These are phyloP conservation scores for Bilobella aurantiaca DNA, from an alignment of 1,140 invertebrate genomes.

Conservation along the genomic window DNA sequence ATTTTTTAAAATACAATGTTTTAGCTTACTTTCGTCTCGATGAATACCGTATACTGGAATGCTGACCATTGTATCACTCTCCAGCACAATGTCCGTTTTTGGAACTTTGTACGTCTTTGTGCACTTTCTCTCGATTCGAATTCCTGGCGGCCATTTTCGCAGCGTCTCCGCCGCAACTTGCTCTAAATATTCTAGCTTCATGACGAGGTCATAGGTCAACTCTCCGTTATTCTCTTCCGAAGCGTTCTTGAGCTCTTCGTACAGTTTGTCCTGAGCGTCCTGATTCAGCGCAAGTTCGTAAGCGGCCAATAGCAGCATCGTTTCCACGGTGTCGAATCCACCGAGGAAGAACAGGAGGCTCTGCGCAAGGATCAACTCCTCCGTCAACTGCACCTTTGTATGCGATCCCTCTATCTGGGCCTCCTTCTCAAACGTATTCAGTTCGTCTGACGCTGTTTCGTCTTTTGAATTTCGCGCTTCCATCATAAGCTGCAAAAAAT, in stretches of 20 bases:
- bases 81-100: conserved; percentile 40
- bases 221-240: conserved; percentile 9
- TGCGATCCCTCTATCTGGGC: not conserved
- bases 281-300: conserved; percentile 41
- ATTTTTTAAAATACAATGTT: too few relatives aligned
- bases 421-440: conserved; percentile 21
- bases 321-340: conserved; percentile 25
- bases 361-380: not conserved
- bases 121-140: conserved; percentile 44
- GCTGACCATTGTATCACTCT: conserved; percentile 40
- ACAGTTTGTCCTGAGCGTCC: conserved; percentile 33
- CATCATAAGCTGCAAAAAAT: conserved; percentile 43
- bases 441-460: conserved; percentile 4
- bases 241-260: conserved; percentile 15
- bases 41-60: not conserved
- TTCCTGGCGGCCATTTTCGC: conserved; percentile 46
- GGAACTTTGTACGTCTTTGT: conserved; percentile 45
- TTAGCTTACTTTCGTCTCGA: not conserved
- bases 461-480: conserved; percentile 37
- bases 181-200: conserved; percentile 22
- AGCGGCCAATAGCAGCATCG: conserved; percentile 37
- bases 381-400: not conserved
- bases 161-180: conserved; percentile 17
- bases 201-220: conserved; percentile 21
- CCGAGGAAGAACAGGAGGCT: not conserved